phyloP scores from a whole-genome alignment of 2,797 vertebrate genomes.

The Natrix natrix region DNA sequence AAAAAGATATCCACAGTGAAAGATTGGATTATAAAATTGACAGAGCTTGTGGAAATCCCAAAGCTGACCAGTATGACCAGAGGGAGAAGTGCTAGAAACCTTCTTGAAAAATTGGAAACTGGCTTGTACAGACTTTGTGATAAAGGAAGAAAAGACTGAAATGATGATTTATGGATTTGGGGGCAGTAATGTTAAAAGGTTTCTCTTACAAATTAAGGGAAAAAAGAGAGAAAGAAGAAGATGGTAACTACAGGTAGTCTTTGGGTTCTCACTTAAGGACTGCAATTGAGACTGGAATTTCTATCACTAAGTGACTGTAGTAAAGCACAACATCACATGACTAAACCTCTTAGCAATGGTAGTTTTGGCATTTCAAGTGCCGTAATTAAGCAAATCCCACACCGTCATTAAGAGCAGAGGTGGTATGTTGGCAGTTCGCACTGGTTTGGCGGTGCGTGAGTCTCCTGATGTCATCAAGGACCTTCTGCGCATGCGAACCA shows the following conservation, averaged over 20 bases:
- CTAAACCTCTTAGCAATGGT: not conserved
- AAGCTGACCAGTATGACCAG: not conserved
- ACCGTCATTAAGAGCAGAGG: not conserved
- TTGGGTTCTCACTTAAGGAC: not conserved
- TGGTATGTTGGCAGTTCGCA: no score
- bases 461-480: no score
- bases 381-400: not conserved
- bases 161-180: not conserved
- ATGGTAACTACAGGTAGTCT: not conserved
- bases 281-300: not conserved
- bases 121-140: not conserved
- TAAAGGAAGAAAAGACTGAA: not conserved
- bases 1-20: not conserved
- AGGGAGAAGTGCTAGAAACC: not conserved
- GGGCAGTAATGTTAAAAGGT: not conserved
- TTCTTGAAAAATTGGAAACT: not conserved
- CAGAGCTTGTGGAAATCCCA: not conserved
- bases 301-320: not conserved
- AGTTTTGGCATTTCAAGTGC: not conserved
- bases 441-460: no score
- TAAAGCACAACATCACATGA: not conserved
- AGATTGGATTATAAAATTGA: not conserved
- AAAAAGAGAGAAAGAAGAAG: not conserved
- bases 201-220: not conserved
- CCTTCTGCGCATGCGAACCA: no score